Conservation (phyloP, 2,888 invertebrate genomes). For the Trisateles emortualis region DNA sequence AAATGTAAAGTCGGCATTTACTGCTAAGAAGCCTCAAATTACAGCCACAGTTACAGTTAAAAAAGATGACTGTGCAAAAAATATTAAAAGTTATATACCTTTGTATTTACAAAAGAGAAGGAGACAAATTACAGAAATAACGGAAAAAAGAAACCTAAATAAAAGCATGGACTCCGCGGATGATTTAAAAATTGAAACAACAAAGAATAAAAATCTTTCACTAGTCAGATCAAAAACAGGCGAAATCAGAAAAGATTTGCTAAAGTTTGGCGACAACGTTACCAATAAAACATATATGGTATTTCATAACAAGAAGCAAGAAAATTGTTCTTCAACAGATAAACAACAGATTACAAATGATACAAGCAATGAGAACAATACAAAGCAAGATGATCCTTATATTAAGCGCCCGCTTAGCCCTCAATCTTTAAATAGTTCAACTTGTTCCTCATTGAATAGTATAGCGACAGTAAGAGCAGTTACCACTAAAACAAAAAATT, state of each 20-base stretch:
- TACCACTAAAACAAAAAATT: conserved; percentile 48
- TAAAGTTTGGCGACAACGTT: conserved; percentile 55
- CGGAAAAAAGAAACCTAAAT: conserved; percentile 41
- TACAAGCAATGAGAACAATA: conserved; percentile 23
- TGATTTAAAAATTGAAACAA: conserved; percentile 38
- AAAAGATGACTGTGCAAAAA: conserved; percentile 43
- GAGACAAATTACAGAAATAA: conserved; percentile 37
- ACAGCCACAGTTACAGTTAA: conserved; percentile 21
- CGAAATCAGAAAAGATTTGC: conserved; percentile 57
- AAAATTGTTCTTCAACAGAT: conserved; percentile 36
- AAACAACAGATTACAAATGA: conserved; percentile 33
- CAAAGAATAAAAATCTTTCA: conserved; percentile 15
- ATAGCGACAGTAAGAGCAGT: conserved; percentile 68
- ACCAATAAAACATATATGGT: conserved; percentile 58
- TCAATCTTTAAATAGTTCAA: conserved; percentile 68
- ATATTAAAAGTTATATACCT: conserved; percentile 56
- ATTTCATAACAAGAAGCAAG: conserved; percentile 63
- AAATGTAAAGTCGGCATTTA: conserved; percentile 49
- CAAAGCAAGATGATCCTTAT: conserved; percentile 3
- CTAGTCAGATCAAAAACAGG: conserved; percentile 47
- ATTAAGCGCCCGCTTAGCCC: conserved; percentile 50
- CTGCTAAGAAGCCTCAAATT: conserved; percentile 46
- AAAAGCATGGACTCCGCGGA: conserved; percentile 45
- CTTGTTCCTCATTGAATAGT: conserved; percentile 74
- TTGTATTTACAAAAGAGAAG: conserved; percentile 47